Evolutionary conservation across 1,140 invertebrate genomes (phyloP).

Genomic region (Hormaphis cornu): DNA sequence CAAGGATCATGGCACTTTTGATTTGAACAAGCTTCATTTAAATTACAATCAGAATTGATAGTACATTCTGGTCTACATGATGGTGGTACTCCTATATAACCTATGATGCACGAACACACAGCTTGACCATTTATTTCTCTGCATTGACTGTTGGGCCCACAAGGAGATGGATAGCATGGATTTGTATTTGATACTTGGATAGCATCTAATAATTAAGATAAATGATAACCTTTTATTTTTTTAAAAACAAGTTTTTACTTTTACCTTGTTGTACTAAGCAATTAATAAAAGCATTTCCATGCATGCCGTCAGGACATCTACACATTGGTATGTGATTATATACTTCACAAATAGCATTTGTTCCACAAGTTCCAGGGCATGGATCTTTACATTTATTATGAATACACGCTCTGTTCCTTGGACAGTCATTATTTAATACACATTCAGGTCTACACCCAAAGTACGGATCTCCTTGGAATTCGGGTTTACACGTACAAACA

Average conservation of each 20-base stretch:
- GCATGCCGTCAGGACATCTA: slow-evolving; percentile 54
- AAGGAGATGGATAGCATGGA: slow-evolving; percentile 61
- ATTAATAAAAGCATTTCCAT: slow-evolving; percentile 56
- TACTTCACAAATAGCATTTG: slow-evolving; percentile 58
- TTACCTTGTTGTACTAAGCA: slow-evolving; percentile 46
- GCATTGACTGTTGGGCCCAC: slow-evolving; percentile 57
- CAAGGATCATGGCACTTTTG: slow-evolving; percentile 60
- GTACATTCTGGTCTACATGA: slow-evolving; percentile 58
- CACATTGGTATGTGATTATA: slow-evolving; percentile 63
- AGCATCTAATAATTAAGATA: slow-evolving; percentile 35
- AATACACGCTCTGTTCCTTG: slow-evolving; percentile 54
- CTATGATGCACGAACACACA: slow-evolving; percentile 55
- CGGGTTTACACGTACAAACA: slow-evolving; percentile 53
- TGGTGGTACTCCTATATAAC: slow-evolving; percentile 44
- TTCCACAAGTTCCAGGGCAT: slow-evolving; percentile 64
- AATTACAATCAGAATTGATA: slow-evolving; percentile 53
- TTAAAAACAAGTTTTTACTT: background rate
- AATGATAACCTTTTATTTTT: background rate
- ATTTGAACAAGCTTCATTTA: slow-evolving; percentile 51
- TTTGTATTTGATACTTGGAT: slow-evolving; percentile 42
- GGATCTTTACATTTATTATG: slow-evolving; percentile 63
- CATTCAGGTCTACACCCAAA: slow-evolving; percentile 62
- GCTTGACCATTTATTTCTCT: slow-evolving; percentile 53
- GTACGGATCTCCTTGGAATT: slow-evolving; percentile 58
- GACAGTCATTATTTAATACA: slow-evolving; percentile 56